phyloP scores from a whole-genome alignment of 2,113 vertebrate species.

The Apeltes quadracus region DNA sequence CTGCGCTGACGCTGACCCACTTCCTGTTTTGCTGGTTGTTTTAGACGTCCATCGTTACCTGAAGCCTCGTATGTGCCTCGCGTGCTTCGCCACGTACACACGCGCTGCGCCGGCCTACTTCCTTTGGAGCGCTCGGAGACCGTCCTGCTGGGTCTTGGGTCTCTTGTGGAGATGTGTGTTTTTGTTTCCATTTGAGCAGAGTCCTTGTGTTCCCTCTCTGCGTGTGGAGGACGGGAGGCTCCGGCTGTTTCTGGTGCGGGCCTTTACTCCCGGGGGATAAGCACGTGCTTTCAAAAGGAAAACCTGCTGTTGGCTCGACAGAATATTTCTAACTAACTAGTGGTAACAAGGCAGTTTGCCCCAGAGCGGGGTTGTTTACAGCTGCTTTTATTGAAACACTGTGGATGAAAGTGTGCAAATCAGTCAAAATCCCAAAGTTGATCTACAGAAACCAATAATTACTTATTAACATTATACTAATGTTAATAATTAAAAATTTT shows the following conservation, averaged over 20 bases:
- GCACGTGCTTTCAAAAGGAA: conserved; percentile 61
- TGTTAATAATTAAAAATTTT: not conserved
- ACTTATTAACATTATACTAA: too few relatives aligned
- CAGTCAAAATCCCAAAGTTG: not conserved
- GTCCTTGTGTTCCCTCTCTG: conserved; percentile 60
- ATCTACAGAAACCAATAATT: not conserved
- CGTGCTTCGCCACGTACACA: conserved; percentile 20
- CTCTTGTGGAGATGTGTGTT: conserved; percentile 57
- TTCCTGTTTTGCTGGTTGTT: conserved; percentile 58
- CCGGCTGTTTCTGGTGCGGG: conserved; percentile 49
- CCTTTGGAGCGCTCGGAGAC: conserved; percentile 53
- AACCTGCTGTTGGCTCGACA: conserved; percentile 38
- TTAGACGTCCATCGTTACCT: conserved; percentile 21
- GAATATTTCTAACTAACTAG: too few relatives aligned
- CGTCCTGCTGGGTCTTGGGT: conserved; percentile 30
- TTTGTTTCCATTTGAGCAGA: conserved; percentile 64
- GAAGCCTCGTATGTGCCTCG: not conserved
- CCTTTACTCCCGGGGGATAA: conserved; percentile 63
- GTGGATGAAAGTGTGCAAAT: not conserved
- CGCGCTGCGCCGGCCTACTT: conserved; percentile 48
- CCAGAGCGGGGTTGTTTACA: not conserved
- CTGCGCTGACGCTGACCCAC: conserved; percentile 51
- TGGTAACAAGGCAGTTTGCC: not conserved
- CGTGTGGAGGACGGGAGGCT: conserved; percentile 17
- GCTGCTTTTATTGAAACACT: not conserved